phyloP scores from a whole-genome alignment of 2,888 invertebrate genomes.

The Rhagium mordax region DNA sequence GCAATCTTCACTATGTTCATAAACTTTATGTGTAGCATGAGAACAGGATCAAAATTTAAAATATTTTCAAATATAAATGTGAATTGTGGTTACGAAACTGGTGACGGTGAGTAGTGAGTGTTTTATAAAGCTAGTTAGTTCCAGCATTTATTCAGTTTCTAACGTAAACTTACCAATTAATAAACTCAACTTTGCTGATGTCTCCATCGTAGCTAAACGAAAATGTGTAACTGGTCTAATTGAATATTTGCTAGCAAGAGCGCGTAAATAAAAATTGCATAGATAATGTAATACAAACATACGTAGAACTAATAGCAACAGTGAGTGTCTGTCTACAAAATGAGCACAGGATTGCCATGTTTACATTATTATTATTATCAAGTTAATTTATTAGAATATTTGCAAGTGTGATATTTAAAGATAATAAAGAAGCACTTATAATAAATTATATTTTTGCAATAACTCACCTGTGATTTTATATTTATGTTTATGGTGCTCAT shows the following conservation, averaged over 20 bases:
- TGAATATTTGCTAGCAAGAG: not conserved
- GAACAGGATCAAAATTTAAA: too few species aligned
- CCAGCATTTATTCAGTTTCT: too few species aligned
- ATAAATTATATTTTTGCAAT: conserved; percentile 25
- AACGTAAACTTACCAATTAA: too few species aligned
- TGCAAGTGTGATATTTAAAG: not conserved
- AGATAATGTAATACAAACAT: not conserved
- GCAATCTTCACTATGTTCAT: too few species aligned
- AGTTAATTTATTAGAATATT: conserved; percentile 28
- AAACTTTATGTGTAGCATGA: too few species aligned
- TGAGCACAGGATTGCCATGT: not conserved
- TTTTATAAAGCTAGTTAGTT: too few species aligned
- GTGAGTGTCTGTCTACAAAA: not conserved
- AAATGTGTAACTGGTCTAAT: not conserved
- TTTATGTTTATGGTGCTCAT: conserved; percentile 9
- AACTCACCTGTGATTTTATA: conserved; percentile 17
- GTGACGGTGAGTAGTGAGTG: too few species aligned
- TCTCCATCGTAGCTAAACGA: too few species aligned
- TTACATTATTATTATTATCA: conserved; percentile 18
- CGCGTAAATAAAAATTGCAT: too few species aligned
- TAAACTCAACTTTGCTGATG: too few species aligned
- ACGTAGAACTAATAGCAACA: not conserved
- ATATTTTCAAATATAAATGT: too few species aligned
- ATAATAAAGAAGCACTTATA: not conserved
- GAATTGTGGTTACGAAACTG: too few species aligned